Base-by-base conservation (phyloP, 2,113 vertebrate species). In the Syngnathoides biaculeatus region DNA sequence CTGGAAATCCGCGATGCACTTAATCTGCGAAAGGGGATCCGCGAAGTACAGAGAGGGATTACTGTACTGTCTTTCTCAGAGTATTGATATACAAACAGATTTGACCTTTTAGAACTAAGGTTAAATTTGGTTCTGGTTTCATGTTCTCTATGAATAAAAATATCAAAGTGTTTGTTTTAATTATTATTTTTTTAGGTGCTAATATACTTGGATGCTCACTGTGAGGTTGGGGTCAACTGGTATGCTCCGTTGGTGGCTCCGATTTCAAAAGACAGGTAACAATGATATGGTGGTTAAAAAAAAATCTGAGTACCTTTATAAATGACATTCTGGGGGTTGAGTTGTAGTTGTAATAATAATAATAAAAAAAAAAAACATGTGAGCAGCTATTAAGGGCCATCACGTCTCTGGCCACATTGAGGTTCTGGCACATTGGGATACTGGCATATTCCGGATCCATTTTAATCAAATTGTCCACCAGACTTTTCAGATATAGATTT, bases 151-250 rank as follows among this genome's bases (percentile, higher is more conserved):
- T 62, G 19, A 64, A 27, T 19, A 45, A 10, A 64, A 47, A 64
- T 26, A 27, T 22, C 0, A 8, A 52, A 8, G 13, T 50, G 9
- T 56, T 9, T 60, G 15, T 35, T n/a, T n/a, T n/a, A n/a, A n/a
- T n/a, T n/a, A n/a, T n/a, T n/a, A 20, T 69, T 81, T 38, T 48
- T 75, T 8, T 86, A 99, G 97, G 97, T 99, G 84, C 89, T 99
- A 77, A 91, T 99, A 87, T 99, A 99, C 87, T 91, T 99, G 70
- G 97, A 99, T 88, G 97, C 97, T 77, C 97, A 99, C 76, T 99
- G 97, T 88, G 97, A 99, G 85, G 97, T 99, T 83, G 94, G 93
- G 69, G 82, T 95, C 83, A 99, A 99, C 90, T 99, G 97, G 97
- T 99, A 99, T 67, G 90, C 95, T 14, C 93, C 97, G 56, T 91